Evolutionary conservation across 2,888 invertebrate species (phyloP).

Genomic region (Agrypnus murinus): DNA sequence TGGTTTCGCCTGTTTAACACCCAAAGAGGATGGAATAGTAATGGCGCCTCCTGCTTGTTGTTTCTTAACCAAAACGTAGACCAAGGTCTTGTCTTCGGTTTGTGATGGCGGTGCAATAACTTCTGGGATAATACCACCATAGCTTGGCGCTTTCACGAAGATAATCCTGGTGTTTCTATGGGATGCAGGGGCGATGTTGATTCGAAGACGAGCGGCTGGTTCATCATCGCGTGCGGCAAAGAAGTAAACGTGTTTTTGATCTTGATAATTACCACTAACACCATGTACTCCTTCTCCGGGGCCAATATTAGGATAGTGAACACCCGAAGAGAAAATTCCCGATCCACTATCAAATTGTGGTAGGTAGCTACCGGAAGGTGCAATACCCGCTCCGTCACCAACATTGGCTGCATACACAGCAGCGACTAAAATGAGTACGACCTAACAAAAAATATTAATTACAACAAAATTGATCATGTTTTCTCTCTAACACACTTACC

Average conservation of each 20-base stretch:
- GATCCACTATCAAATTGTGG: too few relatives aligned
- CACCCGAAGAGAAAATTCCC: too few relatives aligned
- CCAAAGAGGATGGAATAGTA: conserved; percentile 81
- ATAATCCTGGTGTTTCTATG: conserved; percentile 71
- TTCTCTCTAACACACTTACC: too few relatives aligned
- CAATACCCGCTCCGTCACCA: too few relatives aligned
- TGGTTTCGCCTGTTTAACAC: conserved; percentile 88
- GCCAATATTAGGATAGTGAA: too few relatives aligned
- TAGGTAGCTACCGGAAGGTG: too few relatives aligned
- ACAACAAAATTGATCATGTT: too few relatives aligned
- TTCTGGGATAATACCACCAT: conserved; percentile 58
- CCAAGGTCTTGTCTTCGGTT: conserved; percentile 66
- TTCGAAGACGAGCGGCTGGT: conserved; percentile 59
- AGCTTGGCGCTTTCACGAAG: conserved; percentile 70
- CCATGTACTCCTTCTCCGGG: conserved; percentile 7
- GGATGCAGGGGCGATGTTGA: conserved; percentile 61
- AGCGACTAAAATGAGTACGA: too few relatives aligned
- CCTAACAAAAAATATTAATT: too few relatives aligned
- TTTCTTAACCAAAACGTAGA: conserved; percentile 68
- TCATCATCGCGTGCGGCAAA: conserved; percentile 66
- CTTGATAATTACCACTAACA: conserved; percentile 40
- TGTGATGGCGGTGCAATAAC: conserved; percentile 59
- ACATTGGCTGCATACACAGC: too few relatives aligned
- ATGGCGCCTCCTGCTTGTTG: conserved; percentile 88
- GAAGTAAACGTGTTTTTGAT: conserved; percentile 66